These are phyloP conservation scores for Acanthosoma haemorrhoidale DNA, from an alignment of 2,888 invertebrate genomes.

Conservation along the genomic window DNA sequence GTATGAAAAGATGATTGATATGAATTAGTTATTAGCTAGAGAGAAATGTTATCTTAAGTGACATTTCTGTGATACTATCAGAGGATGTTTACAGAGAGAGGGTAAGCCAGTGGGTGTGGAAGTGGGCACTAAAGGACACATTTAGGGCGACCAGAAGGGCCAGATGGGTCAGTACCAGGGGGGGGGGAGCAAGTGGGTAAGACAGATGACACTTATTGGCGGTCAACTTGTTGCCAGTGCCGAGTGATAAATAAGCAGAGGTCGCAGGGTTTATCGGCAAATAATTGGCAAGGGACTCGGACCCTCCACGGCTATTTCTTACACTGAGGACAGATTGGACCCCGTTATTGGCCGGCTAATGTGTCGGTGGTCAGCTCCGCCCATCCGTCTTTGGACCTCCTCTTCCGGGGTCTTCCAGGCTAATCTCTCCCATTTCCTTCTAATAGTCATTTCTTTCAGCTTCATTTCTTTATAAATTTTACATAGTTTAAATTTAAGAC, in stretches of 20 bases:
- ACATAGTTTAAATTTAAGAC: too few relatives aligned
- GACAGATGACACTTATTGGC: slow-evolving; percentile 38
- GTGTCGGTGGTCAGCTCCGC: not conserved
- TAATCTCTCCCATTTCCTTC: too few relatives aligned
- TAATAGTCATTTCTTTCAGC: too few relatives aligned
- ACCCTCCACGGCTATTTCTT: slow-evolving; percentile 24
- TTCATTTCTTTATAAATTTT: too few relatives aligned
- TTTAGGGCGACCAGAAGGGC: not conserved
- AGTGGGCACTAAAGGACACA: not conserved
- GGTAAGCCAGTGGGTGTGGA: too few relatives aligned
- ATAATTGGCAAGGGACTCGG: slow-evolving; percentile 34
- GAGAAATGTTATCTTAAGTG: too few relatives aligned
- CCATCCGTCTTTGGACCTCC: not conserved
- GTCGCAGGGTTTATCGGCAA: slow-evolving; percentile 30
- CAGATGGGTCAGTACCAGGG: slow-evolving; percentile 11
- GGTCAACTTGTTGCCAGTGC: slow-evolving; percentile 36
- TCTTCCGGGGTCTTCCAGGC: not conserved
- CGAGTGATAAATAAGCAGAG: slow-evolving; percentile 35
- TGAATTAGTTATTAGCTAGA: too few relatives aligned
- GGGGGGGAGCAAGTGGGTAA: slow-evolving; percentile 24
- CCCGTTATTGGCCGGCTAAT: not conserved
- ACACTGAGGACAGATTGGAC: slow-evolving; percentile 12
- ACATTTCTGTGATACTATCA: too few relatives aligned
- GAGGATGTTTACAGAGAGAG: too few relatives aligned
- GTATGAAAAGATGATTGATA: too few relatives aligned